phyloP scores from a whole-genome alignment of 2,113 vertebrate genomes.

The Toxotes jaculatrix region DNA sequence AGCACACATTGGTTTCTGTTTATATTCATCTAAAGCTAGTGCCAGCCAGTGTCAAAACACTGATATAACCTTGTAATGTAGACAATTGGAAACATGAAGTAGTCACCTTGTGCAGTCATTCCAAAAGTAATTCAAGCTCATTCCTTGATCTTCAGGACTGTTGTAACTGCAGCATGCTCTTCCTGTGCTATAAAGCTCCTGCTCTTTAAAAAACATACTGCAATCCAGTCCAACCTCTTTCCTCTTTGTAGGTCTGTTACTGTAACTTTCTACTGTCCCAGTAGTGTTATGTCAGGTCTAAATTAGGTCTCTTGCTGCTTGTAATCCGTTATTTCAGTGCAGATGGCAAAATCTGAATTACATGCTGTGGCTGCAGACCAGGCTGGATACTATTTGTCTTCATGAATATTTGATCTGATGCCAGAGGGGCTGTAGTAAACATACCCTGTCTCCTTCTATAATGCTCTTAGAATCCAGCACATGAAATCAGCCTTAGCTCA shows the following conservation, averaged over 20 bases:
- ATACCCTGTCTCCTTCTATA: slow-evolving; percentile 68
- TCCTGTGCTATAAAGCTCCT: neutral
- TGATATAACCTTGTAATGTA: neutral
- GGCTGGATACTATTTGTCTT: slow-evolving; percentile 79
- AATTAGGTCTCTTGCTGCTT: slow-evolving; percentile 58
- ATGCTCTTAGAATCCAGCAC: slow-evolving; percentile 62
- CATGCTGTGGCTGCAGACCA: slow-evolving; percentile 64
- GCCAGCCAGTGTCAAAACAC: neutral
- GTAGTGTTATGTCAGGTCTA: slow-evolving; percentile 38
- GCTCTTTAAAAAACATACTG: neutral
- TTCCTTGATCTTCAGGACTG: neutral
- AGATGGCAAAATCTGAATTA: slow-evolving; percentile 74
- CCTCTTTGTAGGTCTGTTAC: neutral
- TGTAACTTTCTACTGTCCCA: slow-evolving; percentile 32
- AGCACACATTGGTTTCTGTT: neutral
- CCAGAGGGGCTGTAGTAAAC: slow-evolving; percentile 74
- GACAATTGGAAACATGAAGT: neutral
- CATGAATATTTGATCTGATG: slow-evolving; percentile 83
- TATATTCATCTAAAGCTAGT: neutral
- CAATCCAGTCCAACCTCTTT: neutral
- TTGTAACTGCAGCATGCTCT: neutral
- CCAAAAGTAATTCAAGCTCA: too few relatives aligned
- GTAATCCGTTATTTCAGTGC: slow-evolving; percentile 70
- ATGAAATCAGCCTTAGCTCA: slow-evolving; percentile 45
- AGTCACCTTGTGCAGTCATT: neutral